Evolutionary conservation across 2,888 invertebrate genomes (phyloP), one percentile per base, ranked within the genome.

Genomic region (Cepaea hortensis): DNA sequence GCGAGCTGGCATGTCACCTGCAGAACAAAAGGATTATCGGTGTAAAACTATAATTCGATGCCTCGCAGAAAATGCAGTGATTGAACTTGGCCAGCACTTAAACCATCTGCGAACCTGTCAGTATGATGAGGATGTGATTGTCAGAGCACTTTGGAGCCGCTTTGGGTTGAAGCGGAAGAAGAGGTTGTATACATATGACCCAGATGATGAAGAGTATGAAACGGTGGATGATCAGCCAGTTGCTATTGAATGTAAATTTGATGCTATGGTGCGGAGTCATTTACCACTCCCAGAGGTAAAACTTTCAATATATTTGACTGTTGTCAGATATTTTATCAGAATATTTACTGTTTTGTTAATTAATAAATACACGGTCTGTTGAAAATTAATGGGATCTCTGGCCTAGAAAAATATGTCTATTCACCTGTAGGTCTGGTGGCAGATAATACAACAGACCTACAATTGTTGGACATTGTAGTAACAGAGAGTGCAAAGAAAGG

Each of bases 131-230:
- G 96, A 97, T 89, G 97, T 98, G 5, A 95, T 97, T 46, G 95
- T 97, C 91, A 97, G 98, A 95, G 97, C 98, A 55, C 97, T 97
- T 94, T 98, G 98, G 98, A 90, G 91, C 68, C 87, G 93, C 62
- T 85, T 91, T 90, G 92, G 92, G 13, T 88, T 92, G 68, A 86
- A 89, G 46, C 87, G 90, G 20, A 87, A 77, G 23, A 86, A 72
- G 84, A 77, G 82, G 20, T 81, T 46, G 2, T 81, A 46, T 35
- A 77, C 73, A 35, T 62, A 73, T n/a, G 86, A 87, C 18, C 87
- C 87, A 46, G 84, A 86, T 68, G 15, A 61, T n/a, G 23, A 46
- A 50, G 15, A n/a, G 9, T 87, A 35, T 82, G 76, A 83, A 35
- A 84, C 18, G 5, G 88, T 88, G 20, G 35, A 72, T 35, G 89